These are phyloP conservation scores for Elymnias hypermnestra DNA, from an alignment of 1,140 invertebrate genomes.

Conservation along the genomic window DNA sequence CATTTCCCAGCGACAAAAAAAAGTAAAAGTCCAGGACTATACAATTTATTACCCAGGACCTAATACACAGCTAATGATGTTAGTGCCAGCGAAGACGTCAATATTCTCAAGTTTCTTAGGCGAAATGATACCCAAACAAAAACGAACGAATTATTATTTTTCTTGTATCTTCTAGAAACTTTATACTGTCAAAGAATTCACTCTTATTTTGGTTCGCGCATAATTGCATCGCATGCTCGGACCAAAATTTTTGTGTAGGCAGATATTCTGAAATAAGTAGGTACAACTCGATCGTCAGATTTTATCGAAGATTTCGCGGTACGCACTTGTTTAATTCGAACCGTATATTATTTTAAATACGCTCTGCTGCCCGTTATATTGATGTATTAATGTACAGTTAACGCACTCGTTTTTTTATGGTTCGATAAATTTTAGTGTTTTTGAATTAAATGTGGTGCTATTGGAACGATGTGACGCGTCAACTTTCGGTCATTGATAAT, in stretches of 20 bases:
- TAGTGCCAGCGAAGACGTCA: too few relatives aligned
- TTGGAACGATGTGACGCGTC: background rate
- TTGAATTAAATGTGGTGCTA: background rate
- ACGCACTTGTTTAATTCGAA: slow-evolving; percentile 22
- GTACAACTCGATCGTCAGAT: slow-evolving; percentile 20
- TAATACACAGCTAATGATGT: too few relatives aligned
- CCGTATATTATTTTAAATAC: slow-evolving; percentile 32
- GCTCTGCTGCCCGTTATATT: slow-evolving; percentile 15
- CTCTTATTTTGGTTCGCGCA: slow-evolving; percentile 41
- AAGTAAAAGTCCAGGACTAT: too few relatives aligned
- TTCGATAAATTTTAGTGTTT: slow-evolving; percentile 12
- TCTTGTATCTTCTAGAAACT: background rate
- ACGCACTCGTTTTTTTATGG: slow-evolving; percentile 10
- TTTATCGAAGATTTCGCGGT: slow-evolving; percentile 26
- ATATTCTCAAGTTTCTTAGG: too few relatives aligned
- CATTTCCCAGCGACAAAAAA: too few relatives aligned
- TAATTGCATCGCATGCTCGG: slow-evolving; percentile 48
- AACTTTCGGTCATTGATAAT: background rate
- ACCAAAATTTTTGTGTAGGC: slow-evolving; percentile 36
- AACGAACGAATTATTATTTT: too few relatives aligned
- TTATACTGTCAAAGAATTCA: background rate
- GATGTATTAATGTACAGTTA: slow-evolving; percentile 22
- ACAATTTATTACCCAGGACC: too few relatives aligned
- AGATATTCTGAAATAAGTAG: slow-evolving; percentile 30
- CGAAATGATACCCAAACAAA: too few relatives aligned